These are phyloP conservation scores for Betta splendens DNA, from an alignment of 2,797 vertebrate genomes.

Conservation along the genomic window DNA sequence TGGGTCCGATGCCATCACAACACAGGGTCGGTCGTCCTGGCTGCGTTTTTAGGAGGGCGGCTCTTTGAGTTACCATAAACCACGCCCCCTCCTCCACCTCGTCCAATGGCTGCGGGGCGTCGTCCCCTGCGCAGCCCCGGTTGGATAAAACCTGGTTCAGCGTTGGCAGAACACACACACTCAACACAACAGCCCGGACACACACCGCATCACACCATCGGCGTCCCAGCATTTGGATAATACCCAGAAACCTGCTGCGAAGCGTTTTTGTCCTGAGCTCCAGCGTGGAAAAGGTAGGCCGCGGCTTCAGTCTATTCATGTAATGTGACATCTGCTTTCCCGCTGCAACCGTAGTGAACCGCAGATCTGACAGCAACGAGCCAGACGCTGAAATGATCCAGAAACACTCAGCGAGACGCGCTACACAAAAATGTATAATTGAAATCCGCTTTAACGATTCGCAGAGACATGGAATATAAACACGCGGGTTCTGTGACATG, in stretches of 20 bases:
- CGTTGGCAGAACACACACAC: conserved; percentile 57
- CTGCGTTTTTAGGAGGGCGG: background rate
- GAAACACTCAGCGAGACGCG: background rate
- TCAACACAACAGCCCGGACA: conserved; percentile 32
- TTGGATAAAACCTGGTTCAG: conserved; percentile 76
- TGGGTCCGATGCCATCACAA: conserved; percentile 63
- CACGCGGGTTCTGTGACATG: background rate
- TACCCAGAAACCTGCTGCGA: conserved; percentile 49
- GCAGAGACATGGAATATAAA: background rate
- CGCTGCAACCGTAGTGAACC: background rate
- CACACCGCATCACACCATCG: conserved; percentile 4
- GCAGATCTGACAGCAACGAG: conserved; percentile 5
- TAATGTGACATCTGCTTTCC: conserved; percentile 1
- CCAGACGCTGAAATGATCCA: conserved; percentile 6
- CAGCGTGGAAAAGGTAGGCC: conserved; percentile 66
- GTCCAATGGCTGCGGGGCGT: conserved; percentile 73
- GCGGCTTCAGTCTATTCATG: background rate
- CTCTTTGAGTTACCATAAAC: conserved; percentile 16
- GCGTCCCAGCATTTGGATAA: conserved; percentile 68
- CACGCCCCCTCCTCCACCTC: conserved; percentile 22
- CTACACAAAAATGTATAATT: background rate
- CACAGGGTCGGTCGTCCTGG: conserved; percentile 53
- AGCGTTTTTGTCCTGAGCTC: conserved; percentile 29
- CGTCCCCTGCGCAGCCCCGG: conserved; percentile 59
- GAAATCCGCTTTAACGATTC: too few relatives aligned